These are phyloP conservation scores for Drosophila funebris DNA, from an alignment of 1,140 invertebrate genomes.

Conservation along the genomic window DNA sequence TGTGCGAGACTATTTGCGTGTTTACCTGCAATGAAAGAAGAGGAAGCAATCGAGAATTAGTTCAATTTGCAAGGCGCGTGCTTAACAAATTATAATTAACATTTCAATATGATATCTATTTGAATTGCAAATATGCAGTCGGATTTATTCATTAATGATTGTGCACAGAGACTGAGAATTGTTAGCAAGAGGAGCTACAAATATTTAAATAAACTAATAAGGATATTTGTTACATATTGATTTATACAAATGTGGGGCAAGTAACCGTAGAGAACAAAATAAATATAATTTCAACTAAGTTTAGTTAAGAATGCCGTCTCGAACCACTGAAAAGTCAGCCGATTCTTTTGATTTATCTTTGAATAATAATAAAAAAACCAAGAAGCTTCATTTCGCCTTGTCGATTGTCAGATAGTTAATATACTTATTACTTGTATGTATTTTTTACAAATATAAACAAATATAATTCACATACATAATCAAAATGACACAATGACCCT, in stretches of 20 bases:
- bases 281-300: too few relatives aligned
- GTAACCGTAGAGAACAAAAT: too few relatives aligned
- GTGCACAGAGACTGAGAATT: neutral
- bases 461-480: neutral
- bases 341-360: too few relatives aligned
- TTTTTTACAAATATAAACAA: neutral
- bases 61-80: conserved; percentile 55
- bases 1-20: conserved; percentile 57
- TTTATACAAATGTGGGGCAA: too few relatives aligned
- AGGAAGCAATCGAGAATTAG: conserved; percentile 54
- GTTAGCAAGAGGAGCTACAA: too few relatives aligned
- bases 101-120: neutral
- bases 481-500: neutral
- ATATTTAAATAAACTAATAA: too few relatives aligned
- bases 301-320: too few relatives aligned
- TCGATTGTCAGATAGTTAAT: too few relatives aligned
- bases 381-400: too few relatives aligned
- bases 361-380: too few relatives aligned
- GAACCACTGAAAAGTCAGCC: too few relatives aligned
- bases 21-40: conserved; percentile 68
- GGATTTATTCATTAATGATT: neutral
- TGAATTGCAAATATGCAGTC: neutral
- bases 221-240: too few relatives aligned
- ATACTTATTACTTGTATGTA: neutral
- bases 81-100: conserved; percentile 29